Base-by-base conservation (phyloP, 2,113 vertebrate species). In the Hipposideros armiger region DNA sequence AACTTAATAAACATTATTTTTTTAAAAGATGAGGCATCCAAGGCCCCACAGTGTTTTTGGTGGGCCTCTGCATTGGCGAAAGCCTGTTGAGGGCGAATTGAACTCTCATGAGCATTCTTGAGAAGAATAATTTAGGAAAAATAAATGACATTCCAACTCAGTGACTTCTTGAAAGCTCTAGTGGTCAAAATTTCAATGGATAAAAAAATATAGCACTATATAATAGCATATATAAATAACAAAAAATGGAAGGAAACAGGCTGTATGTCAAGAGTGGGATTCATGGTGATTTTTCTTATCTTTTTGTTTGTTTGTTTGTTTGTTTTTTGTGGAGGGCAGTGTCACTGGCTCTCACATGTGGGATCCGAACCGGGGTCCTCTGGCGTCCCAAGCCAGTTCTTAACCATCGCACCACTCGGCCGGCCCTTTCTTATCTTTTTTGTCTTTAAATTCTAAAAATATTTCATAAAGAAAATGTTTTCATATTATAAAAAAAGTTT, bases 401-500 rank as follows among this genome's bases (percentile, higher is more conserved):
- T 36, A 36, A 36, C 36, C 36, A 36, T 36, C 36, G 36, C 36
- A 2, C 36, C 36, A 36, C 36, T 36, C 36, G 36, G 36, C 36
- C 36, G 2, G 36, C 36, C 36, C 36, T 7, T 89, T 28, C 52
- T 78, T 15, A 36, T 36, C 36, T 69, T 66, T 52, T 94, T 74
- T 70, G 28, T 83, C 87, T 95, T 40, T 30, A 6, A 81, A 72
- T 50, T 90, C n/a, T 54, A 50, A 94, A 60, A 87, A 81, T 85
- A 69, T 56, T 56, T n/a, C 32, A 40, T 30, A 90, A 40, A 54
- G n/a, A 22, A 32, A 6, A n/a, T 28, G 28, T 52, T 95, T 62
- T 58, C 54, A 54, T 56, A 2, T 50, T 4, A 24, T 5, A 86
- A 22, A 54, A 4, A 54, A 56, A 26, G 32, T 32, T 62, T 50